Conservation (phyloP, 2,888 invertebrate genomes). For the Drosophila anceps region DNA sequence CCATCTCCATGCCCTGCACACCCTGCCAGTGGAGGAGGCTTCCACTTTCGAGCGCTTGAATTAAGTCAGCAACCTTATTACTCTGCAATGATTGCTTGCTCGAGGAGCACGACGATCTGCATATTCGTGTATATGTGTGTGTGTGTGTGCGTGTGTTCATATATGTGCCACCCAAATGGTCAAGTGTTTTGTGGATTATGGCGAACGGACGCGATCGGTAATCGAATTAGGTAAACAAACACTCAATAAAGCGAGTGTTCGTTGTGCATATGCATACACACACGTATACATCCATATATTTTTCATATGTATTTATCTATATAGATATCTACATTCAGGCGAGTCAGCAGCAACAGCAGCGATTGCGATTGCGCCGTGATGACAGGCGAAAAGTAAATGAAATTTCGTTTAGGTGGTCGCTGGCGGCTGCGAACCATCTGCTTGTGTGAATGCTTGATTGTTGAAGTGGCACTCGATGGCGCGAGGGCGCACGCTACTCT, state of each 20-base stretch:
- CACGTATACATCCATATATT: background rate
- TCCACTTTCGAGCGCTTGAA: conserved; percentile 50
- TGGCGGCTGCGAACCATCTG: conserved; percentile 72
- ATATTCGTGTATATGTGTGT: conserved; percentile 7
- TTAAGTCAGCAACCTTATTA: conserved; percentile 66
- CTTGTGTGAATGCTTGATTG: conserved; percentile 81
- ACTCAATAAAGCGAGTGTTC: conserved; percentile 78
- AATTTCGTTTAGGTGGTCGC: conserved; percentile 78
- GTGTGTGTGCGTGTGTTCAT: conserved; percentile 23
- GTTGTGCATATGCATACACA: conserved; percentile 64
- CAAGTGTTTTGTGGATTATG: conserved; percentile 78
- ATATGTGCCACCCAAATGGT: conserved; percentile 78
- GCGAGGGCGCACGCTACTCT: conserved; percentile 79
- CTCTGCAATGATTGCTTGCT: conserved; percentile 53
- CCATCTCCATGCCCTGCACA: conserved; percentile 16
- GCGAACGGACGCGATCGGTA: conserved; percentile 80
- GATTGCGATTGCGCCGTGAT: conserved; percentile 72
- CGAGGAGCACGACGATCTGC: conserved; percentile 23
- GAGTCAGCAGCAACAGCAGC: conserved; percentile 46
- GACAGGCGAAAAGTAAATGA: conserved; percentile 77
- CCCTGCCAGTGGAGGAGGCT: conserved; percentile 7
- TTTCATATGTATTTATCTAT: conserved; percentile 11
- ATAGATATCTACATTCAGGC: conserved; percentile 39
- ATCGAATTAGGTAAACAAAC: conserved; percentile 82
- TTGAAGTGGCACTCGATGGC: conserved; percentile 78